Base-by-base conservation (phyloP, 2,797 vertebrate genomes). In the Bucorvus abyssinicus region DNA sequence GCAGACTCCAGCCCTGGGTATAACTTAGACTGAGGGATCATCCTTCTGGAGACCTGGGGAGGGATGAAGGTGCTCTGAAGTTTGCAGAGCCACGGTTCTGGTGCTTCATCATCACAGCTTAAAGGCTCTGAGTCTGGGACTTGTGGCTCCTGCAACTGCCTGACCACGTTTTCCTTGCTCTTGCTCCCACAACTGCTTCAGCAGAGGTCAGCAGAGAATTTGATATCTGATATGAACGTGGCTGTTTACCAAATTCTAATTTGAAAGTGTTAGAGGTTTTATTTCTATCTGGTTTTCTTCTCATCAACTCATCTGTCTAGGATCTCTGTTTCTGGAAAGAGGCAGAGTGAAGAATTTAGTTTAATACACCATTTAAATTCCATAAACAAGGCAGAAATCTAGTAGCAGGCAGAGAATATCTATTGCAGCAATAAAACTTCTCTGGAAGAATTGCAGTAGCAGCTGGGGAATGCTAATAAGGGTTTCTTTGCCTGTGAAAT, bases 331-430 rank as follows among this genome's bases (percentile, higher is more conserved):
- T 90, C 90, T 95, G 74, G 69, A 96, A 97, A 87, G 63, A 89
- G 61, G 55, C 76, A 92, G 80, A 67, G 83, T 95, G 84, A 91
- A 89, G 87, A 95, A 94, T 97, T 96, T 96, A 94, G 89, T 84
- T 86, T 95, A 94, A 96, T 93, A 92, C 47, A 81, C 86, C 65
- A 95, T 97, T 96, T 95, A 96, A 96, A 97, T 95, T 94, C 94
- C 84, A 95, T 95, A 96, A 97, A 95, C 91, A 96, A 95, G 96
- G 95, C 91, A 95, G 93, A 93, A 95, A 95, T 94, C 92, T 94
- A 95, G 88, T 89, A 93, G 80, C 91, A 92, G 81, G 56, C 64
- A 87, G 45, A 79, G 94, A 90, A 93, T 96, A 93, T 94, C 90
- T 95, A 95, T 93, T 95, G 93, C 84, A 74, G 90, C 87, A 95